Evolutionary conservation across 2,888 invertebrate species (phyloP), one percentile per base, ranked within the genome.

Genomic region (Rhogogaster chlorosoma): DNA sequence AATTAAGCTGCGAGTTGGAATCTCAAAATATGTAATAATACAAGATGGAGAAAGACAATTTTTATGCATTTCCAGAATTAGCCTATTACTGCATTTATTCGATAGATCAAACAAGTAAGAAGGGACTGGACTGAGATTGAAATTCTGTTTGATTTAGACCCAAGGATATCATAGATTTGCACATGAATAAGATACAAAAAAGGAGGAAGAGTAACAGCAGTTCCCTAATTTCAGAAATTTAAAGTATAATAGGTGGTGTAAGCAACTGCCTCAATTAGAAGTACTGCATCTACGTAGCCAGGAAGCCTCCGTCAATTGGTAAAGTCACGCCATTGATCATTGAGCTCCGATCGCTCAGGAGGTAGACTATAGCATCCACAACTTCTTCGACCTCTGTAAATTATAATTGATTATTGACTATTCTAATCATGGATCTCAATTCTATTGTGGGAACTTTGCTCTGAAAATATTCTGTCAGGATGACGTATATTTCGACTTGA

Each of bases 351-450:
- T 97, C 96, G 90, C 98, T 97, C 64, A 99, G 94, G 78, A 99
- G 94, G 93, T 96, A 99, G 71, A 97, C 89, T n/a, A 98, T 95
- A 0, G 96, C 95, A 90, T 97, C 95, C 0, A 97, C 96, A 1
- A 98, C 98, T 90, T 99, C 98, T n/a, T 95, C 94, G 3, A 97
- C 96, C 93, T 98, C 98, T 91, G 95, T 94, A 93, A 97, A 95
- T 9, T 15, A 12, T 2, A 61, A 61, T n/a, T n/a, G n/a, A n/a
- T n/a, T n/a, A n/a, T 15, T 53, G 26, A 15, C 18, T 18, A 70
- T 36, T 42, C 45, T 18, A 26, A 64, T 64, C 42, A 57, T 15
- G 36, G 15, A 15, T 49, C 49, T 2, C 49, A 49, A 49, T 15
- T 49, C 5, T 12, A 49, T 49, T 49, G 2, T 15, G 15, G 12